Evolutionary conservation across 1,140 invertebrate genomes (phyloP), one percentile per base, ranked within the genome.

Genomic region (Teleopsis dalmanni): DNA sequence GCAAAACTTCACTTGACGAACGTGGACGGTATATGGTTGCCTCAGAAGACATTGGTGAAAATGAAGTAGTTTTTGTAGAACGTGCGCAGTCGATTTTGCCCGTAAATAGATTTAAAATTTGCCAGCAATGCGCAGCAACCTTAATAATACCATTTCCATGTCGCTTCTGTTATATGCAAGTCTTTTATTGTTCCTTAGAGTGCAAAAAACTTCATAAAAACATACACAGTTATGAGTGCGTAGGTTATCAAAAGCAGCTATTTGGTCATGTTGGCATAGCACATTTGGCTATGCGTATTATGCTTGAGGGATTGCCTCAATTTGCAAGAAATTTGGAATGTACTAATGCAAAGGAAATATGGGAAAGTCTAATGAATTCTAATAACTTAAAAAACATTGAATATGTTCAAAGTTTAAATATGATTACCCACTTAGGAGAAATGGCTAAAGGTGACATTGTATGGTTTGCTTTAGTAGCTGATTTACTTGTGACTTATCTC

Each of bases 91-190:
- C 59, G 27, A 60, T 67, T 50, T 55, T 65, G 35, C 59, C 64
- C 7, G 22, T 62, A 4, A 47, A 57, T 9, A 36, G 55, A 14
- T 36, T 35, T 21, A 9, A 50, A 0, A 60, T 67, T 33, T 67
- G 64, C 19, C 59, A 67, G 29, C 53, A 62, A 35, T 67, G 64
- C 25, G 59, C 53, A 3, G n/a, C 53, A n/a, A 56, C 4, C 4
- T 16, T 60, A 4, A 43, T 67, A 21, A 59, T 60, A 7, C 64
- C 64, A 0, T 58, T 59, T 22, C 64, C 64, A 6, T 67, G 64
- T 43, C 18, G 55, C 0, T 14, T 50, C 9, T 67, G 64, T 34
- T 51, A 53, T 27, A 50, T 54, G n/a, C 40, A 53, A 1, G 64
- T 67, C 0, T 50, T 62, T 5, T 67, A 64, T 45, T 67, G 64